These are phyloP conservation scores for Mimachlamys varia DNA, from an alignment of 2,888 invertebrate species.

Conservation along the genomic window DNA sequence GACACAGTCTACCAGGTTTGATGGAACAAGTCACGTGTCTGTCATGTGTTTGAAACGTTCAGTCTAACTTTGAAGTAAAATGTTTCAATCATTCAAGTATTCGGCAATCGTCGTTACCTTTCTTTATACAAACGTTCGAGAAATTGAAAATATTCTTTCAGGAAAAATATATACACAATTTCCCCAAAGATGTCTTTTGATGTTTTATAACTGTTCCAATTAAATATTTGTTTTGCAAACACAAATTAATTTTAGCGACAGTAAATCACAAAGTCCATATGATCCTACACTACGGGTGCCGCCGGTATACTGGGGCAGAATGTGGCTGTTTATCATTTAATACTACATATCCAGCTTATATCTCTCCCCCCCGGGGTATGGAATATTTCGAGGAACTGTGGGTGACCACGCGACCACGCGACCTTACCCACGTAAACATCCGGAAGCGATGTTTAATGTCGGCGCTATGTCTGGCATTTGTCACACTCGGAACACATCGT, in stretches of 20 bases:
- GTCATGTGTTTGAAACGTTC: no score
- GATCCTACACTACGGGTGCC: background rate
- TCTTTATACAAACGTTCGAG: no score
- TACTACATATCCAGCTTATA: background rate
- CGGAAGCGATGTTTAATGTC: constrained; percentile 10
- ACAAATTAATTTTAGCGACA: background rate
- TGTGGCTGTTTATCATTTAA: constrained; percentile 1
- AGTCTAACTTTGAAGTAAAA: no score
- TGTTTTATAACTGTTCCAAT: no score
- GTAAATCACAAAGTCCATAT: background rate
- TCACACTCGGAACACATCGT: background rate
- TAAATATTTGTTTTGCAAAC: background rate
- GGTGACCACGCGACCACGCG: constrained; percentile 29
- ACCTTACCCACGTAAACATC: constrained; percentile 31
- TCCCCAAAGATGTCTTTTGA: no score
- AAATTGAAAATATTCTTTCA: no score
- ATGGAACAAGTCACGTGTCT: no score
- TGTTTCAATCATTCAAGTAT: no score
- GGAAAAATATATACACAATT: no score
- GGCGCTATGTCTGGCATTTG: constrained; percentile 14
- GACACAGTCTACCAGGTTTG: no score
- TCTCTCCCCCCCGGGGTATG: background rate
- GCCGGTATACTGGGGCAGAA: background rate
- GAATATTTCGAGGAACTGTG: constrained; percentile 31
- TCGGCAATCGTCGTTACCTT: no score